Evolutionary conservation across 2,113 vertebrate species (phyloP), one percentile per base, ranked within the genome.

Genomic region (Ancistrus triradiatus): DNA sequence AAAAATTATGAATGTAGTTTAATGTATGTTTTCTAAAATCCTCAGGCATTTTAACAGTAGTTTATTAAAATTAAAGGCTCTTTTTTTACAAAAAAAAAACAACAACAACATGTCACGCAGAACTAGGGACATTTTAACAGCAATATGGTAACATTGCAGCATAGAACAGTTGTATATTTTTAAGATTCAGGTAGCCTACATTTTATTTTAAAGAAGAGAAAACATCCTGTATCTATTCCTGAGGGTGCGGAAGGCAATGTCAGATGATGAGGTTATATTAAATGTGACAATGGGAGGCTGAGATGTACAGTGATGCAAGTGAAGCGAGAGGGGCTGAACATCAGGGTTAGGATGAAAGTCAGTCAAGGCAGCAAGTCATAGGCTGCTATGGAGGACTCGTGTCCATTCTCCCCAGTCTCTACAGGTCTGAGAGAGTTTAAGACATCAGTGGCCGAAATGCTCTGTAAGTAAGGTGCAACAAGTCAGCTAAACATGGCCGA

Each of bases 11-110:
- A n/a, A n/a, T 31, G 27, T 31, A 31, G 3, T 31, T 31, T 31
- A 31, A 52, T 52, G 27, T 9, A 52, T 52, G 27, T 9, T 31
- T 31, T 10, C n/a, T 44, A 44, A 43, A 44, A 1, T 52, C 7
- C 33, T 52, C 33, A 52, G 15, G 3, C 15, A 52, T 52, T 52
- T 52, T 33, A 52, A 52, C 27, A 18, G 27, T 18, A 33, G 27
- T 18, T 52, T 18, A 52, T 31, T 33, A 33, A 17, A 11, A 33
- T 33, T 28, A 10, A 11, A 28, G 7, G 3, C 14, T 28, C 0
- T 0, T 28, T 10, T 18, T 31, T 1, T n/a, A 9, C 2, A 35
- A 37, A 38, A 19, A 22, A n/a, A n/a, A n/a, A n/a, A n/a, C n/a
- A n/a, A n/a, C n/a, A n/a, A n/a, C n/a, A n/a, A 21, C 2, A 2